A percentile compares a stretch with the other conserved stretches of the same genome.
Conservation (phyloP, 92 coral and sea anemone genomes). For the Bergia sp. region DNA sequence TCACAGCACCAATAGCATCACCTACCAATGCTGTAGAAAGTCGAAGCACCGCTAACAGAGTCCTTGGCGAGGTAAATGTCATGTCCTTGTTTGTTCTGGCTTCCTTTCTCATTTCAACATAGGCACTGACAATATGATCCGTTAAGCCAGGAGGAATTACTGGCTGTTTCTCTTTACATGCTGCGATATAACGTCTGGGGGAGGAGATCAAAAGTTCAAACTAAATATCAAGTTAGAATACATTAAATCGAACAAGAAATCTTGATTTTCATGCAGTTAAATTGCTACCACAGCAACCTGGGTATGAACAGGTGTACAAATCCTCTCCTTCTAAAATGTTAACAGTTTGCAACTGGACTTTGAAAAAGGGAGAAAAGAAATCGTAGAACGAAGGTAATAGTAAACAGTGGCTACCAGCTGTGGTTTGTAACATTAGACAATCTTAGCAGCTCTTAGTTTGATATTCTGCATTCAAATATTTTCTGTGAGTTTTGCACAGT, state of each 20-base stretch:
- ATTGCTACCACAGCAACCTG: too few relatives aligned
- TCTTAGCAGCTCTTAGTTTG: too few relatives aligned
- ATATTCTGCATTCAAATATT: too few relatives aligned
- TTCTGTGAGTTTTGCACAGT: too few relatives aligned
- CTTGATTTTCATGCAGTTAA: background rate
- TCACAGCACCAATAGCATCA: background rate
- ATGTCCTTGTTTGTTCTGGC: slow-evolving; percentile 93
- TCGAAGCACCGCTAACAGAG: slow-evolving; percentile 90
- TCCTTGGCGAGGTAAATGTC: slow-evolving; percentile 96
- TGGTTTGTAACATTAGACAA: too few relatives aligned
- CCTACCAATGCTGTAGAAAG: slow-evolving; percentile 97
- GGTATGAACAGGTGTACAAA: too few relatives aligned
- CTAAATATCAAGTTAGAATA: background rate
- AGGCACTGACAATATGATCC: slow-evolving; percentile 96
- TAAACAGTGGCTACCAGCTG: too few relatives aligned
- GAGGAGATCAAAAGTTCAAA: background rate
- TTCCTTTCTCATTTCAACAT: slow-evolving; percentile 98
- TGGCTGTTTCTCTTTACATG: slow-evolving; percentile 97
- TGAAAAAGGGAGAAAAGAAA: too few relatives aligned
- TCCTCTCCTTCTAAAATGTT: too few relatives aligned
- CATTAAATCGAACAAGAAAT: background rate
- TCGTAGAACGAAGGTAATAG: too few relatives aligned
- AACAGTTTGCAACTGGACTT: too few relatives aligned
- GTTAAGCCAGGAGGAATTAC: slow-evolving; percentile 83
- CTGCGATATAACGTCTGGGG: slow-evolving; percentile 91